Percentiles rank a stretch among this genome's conserved stretches.
phyloP scores from a whole-genome alignment of 2,113 vertebrate species.

The Tragelaphus imberbis region DNA sequence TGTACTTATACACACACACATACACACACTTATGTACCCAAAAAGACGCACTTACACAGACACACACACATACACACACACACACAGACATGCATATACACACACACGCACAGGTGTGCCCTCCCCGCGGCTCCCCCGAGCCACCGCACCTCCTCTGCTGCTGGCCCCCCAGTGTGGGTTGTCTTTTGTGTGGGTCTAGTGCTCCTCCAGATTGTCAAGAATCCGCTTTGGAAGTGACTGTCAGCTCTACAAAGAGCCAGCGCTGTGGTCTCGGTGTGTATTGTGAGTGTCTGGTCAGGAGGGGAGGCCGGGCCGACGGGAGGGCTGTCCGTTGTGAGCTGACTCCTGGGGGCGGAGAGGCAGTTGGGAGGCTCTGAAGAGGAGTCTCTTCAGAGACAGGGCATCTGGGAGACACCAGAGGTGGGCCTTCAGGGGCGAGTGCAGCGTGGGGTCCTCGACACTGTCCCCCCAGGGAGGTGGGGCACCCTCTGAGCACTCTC shows the following conservation, averaged over 20 bases:
- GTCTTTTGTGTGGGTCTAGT: neutral
- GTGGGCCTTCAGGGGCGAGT: neutral
- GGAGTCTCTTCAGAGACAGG: fast-evolving
- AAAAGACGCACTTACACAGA: too few species aligned
- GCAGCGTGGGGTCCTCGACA: neutral
- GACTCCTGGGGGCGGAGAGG: neutral
- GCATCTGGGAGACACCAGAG: neutral
- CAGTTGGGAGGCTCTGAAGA: neutral
- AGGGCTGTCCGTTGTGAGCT: neutral
- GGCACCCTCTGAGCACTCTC: neutral
- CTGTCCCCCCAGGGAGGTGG: neutral
- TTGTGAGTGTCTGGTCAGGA: neutral
- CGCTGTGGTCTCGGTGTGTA: neutral
- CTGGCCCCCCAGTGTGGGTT: neutral
- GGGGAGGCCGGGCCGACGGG: neutral
- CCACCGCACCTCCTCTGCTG: neutral
- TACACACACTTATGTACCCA: neutral
- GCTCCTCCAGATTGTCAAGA: neutral
- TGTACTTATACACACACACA: too few species aligned
- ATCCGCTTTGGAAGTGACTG: neutral
- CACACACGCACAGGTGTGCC: fast-evolving
- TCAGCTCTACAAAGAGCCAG: neutral
- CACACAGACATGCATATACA: fast-evolving
- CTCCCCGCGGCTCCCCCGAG: neutral
- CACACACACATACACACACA: neutral